These are phyloP conservation scores for Galemys pyrenaicus DNA, from an alignment of 2,113 vertebrate species.

Conservation along the genomic window DNA sequence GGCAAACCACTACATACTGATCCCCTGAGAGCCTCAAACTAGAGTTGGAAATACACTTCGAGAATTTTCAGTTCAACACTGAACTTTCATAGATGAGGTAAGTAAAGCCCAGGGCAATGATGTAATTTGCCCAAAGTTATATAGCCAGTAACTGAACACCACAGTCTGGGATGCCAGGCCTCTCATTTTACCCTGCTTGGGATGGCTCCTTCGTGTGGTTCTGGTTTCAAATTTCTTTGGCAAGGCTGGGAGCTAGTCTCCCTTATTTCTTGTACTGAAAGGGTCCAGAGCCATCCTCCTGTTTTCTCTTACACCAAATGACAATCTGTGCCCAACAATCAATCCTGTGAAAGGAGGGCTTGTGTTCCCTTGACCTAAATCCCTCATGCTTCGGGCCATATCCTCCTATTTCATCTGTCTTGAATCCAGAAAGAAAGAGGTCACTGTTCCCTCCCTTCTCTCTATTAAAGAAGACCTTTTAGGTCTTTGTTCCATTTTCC, in stretches of 20 bases:
- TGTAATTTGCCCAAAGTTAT: not conserved
- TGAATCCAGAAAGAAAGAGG: not conserved
- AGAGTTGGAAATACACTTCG: not conserved
- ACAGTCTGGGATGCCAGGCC: not conserved
- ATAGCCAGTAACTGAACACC: not conserved
- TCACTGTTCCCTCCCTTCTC: not conserved
- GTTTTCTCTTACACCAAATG: not conserved
- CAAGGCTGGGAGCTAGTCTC: not conserved
- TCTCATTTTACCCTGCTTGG: not conserved
- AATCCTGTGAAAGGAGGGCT: not conserved
- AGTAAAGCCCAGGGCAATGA: not conserved
- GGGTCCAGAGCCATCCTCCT: not conserved
- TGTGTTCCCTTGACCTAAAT: not conserved
- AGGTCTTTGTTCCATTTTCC: slow-evolving; percentile 24
- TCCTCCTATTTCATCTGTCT: not conserved
- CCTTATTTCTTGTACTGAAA: slow-evolving; percentile 4
- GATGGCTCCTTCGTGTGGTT: not conserved
- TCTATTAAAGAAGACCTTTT: not conserved
- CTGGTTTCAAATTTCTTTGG: not conserved
- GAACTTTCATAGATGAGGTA: not conserved
- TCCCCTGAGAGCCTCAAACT: not conserved
- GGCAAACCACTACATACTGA: not conserved
- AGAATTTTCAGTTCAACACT: not conserved
- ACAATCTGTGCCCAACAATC: not conserved
- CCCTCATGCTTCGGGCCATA: not conserved